phyloP scores from a whole-genome alignment of 2,888 invertebrate genomes.

The Carpatolechia fugitivella region DNA sequence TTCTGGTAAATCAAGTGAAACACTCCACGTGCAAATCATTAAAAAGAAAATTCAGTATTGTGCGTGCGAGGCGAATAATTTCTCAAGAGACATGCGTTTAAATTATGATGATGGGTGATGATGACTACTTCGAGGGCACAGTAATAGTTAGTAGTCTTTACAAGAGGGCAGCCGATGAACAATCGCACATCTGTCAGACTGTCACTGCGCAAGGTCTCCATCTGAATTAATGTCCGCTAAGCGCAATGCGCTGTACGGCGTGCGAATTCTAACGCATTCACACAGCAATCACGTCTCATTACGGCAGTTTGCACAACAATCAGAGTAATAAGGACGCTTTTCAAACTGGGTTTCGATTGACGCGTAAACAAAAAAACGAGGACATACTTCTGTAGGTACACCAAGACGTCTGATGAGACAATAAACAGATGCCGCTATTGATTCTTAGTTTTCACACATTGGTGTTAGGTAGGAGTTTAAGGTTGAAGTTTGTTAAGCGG shows the following conservation, averaged over 20 bases:
- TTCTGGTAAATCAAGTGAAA: no score
- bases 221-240: constrained; percentile 43
- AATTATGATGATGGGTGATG: no score
- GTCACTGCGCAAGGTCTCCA: constrained; percentile 63
- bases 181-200: constrained; percentile 66
- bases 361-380: not conserved
- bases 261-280: constrained; percentile 62
- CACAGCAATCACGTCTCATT: constrained; percentile 49
- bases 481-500: not conserved
- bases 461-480: not conserved
- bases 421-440: no score
- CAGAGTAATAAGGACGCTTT: constrained; percentile 8
- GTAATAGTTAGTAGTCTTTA: constrained; percentile 53
- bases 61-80: no score
- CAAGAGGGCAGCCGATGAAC: constrained; percentile 34
- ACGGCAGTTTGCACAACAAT: constrained; percentile 18
- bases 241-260: constrained; percentile 31
- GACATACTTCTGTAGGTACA: no score
- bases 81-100: no score
- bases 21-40: no score
- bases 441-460: no score
- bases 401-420: no score
- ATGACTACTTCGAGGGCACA: constrained; percentile 12
- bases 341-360: not conserved
- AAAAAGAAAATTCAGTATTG: no score